Evolutionary conservation across 2,797 vertebrate genomes (phyloP).

Genomic region (Esox masquinongy): DNA sequence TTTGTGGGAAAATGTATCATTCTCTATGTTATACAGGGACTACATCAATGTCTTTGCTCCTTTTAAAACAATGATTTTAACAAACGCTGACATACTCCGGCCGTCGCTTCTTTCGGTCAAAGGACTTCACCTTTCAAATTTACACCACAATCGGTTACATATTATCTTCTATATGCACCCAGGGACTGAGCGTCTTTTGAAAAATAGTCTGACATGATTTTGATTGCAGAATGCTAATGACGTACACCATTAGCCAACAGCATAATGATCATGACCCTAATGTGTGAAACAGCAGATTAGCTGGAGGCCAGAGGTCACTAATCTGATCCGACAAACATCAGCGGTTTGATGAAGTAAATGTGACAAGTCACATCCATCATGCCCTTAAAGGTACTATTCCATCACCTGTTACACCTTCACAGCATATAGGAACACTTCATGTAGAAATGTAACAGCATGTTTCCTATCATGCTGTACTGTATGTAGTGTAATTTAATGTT

Average conservation of each 20-base stretch:
- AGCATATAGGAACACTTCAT: background rate
- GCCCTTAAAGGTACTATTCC: constrained; percentile 34
- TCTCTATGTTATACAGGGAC: background rate
- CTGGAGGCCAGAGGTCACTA: constrained; percentile 43
- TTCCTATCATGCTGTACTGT: background rate
- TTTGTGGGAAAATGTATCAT: background rate
- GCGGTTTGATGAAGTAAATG: constrained; percentile 36
- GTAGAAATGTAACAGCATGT: background rate
- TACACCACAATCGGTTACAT: background rate
- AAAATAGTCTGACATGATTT: constrained; percentile 22
- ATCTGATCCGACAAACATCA: constrained; percentile 31
- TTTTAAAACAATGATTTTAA: background rate
- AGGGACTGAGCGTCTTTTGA: constrained; percentile 14
- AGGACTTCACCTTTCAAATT: background rate
- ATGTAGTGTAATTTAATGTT: background rate
- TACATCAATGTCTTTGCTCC: background rate
- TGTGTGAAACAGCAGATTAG: constrained; percentile 25
- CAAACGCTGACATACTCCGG: background rate
- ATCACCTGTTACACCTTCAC: background rate
- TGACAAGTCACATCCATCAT: constrained; percentile 49
- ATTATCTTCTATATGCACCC: background rate
- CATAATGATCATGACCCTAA: constrained; percentile 45
- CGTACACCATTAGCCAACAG: constrained; percentile 3
- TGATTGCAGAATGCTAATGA: constrained; percentile 6
- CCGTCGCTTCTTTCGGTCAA: background rate